Evolutionary conservation across 2,888 invertebrate species (phyloP), one percentile per base, ranked within the genome.

Genomic region (Kryphioiulus occultus): DNA sequence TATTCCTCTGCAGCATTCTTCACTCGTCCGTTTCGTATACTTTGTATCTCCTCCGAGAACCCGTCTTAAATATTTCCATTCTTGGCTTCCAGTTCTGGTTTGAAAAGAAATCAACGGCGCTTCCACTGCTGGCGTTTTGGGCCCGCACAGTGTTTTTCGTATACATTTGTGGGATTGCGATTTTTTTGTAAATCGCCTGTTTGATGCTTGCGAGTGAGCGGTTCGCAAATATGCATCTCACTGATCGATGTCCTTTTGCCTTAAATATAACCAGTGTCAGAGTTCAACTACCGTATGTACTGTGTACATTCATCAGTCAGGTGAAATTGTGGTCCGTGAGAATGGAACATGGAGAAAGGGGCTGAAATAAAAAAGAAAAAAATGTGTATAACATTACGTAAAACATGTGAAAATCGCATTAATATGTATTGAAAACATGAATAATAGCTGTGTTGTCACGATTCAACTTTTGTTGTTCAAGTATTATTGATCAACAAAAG

Each of bases 281-380:
- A 59, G 59, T 59, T 59, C 19, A 59, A 59, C 59, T 59, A n/a
- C 19, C 59, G n/a, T 59, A 59, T 59, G 59, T 59, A 59, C 59
- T 59, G n/a, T 59, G 59, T 59, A 59, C 59, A 59, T 59, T 59
- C 30, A 26, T 83, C 39, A 83, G 32, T 83, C 83, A 32, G 83
- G 83, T 39, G 83, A 83, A 3, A 83, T 30, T 30, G 83, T 83
- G 15, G 83, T 15, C 83, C 83, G 32, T 83, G 83, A 35, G 83
- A 83, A 83, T 83, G 83, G 83, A 35, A 83, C 83, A 30, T 83
- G 83, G 39, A 83, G 83, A 83, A 83, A 83, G 4, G 83, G 83
- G 83, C 83, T 83, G 39, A 83, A 83, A 83, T 2, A 30, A 4
- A 39, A 39, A 83, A 83, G 4, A 17, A 83, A 83, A 83, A 83